Conservation (phyloP, 2,797 vertebrate genomes). For the Agapornis canus region DNA sequence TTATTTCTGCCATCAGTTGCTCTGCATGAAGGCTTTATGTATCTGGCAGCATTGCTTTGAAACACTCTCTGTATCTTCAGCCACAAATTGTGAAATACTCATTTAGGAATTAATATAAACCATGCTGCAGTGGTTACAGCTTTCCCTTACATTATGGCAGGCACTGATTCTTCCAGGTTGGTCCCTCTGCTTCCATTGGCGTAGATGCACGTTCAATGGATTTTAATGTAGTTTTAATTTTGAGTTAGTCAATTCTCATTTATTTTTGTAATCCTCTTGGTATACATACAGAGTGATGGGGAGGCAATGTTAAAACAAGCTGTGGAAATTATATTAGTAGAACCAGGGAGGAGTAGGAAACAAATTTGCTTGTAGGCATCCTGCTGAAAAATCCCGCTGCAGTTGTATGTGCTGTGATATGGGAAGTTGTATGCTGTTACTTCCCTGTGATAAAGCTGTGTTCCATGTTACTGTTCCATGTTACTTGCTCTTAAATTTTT, state of each 20-base stretch:
- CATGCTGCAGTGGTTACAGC: background rate
- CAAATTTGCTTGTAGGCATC: background rate
- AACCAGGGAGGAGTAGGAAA: background rate
- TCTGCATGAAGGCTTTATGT: background rate
- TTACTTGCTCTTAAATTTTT: background rate
- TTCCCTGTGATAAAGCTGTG: conserved; percentile 1
- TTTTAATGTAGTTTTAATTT: background rate
- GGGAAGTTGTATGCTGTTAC: background rate
- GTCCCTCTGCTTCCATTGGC: background rate
- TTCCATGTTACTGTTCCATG: background rate
- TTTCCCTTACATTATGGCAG: background rate
- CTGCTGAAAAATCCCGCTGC: background rate
- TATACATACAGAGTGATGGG: background rate
- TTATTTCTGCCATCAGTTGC: conserved; percentile 6
- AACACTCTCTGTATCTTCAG: background rate
- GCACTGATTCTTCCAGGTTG: background rate
- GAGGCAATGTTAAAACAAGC: background rate
- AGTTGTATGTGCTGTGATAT: background rate
- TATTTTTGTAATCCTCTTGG: background rate
- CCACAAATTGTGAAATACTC: background rate
- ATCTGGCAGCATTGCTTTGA: background rate
- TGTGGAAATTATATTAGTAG: conserved; percentile 3
- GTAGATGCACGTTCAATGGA: background rate
- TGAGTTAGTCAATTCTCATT: background rate
- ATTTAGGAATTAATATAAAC: background rate